Evolutionary conservation across 2,888 invertebrate genomes (phyloP), one percentile per base, ranked within the genome.

Genomic region (Tromatobia lineatoria): DNA sequence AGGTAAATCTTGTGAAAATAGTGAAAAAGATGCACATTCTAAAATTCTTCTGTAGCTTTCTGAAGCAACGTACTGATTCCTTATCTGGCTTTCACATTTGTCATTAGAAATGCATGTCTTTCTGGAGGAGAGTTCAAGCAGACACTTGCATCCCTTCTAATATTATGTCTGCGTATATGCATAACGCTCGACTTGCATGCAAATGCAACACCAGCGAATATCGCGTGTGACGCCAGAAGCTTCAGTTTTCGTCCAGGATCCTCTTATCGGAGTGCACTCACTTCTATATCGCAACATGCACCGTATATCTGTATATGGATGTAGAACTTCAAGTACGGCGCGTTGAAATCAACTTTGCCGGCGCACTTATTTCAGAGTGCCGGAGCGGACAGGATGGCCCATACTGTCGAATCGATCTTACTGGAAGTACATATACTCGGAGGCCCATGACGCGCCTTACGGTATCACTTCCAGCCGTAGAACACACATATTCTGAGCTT

Each of bases 351-450:
- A 71, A 81, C 69, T 81, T 85, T 81, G 75, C 81, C 52, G 45
- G 75, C 54, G 75, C 71, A 85, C 81, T 85, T 75, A 81, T 75
- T 70, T 64, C 75, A 66, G 70, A 81, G 78, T 71, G 78, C 81
- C 15, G 61, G 50, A 74, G 59, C 47, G 34, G 6, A 73, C 34
- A 71, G 54, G 29, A 79, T 74, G 80, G 20, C 50, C 42, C 38
- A 50, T 18, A 42, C 34, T 42, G 57, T 45, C 59, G 74, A 66
- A 78, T 81, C 81, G 77, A 84, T 81, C 70, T 59, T n/a, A 50
- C 74, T 25, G 70, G 70, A 70, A 64, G 69, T 59, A 20, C 20
- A 11, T 67, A 64, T 11, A 38, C 23, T 38, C 57, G 25, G 8
- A 4, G 38, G 20, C 18, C 34, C 20, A 29, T 15, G 50, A 45